Conservation (phyloP, 2,797 vertebrate species). For the Paguma larvata region DNA sequence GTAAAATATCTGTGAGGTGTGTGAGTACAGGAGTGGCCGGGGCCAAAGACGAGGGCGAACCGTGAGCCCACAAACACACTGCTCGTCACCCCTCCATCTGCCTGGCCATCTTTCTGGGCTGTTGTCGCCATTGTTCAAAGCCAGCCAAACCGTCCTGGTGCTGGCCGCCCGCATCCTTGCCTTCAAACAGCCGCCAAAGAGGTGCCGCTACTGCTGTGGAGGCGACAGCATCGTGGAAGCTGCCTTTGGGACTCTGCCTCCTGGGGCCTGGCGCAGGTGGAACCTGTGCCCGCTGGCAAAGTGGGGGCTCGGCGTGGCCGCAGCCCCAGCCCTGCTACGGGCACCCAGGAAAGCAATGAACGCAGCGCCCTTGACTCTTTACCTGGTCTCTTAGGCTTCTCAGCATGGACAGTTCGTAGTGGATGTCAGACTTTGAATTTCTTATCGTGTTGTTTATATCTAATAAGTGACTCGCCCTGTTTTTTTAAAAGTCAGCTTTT, state of each 20-base stretch:
- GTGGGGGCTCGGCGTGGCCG: fast-evolving
- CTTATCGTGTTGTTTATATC: slow-evolving; percentile 84
- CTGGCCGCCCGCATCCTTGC: neutral
- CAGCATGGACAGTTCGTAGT: slow-evolving; percentile 56
- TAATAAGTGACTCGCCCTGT: slow-evolving; percentile 83
- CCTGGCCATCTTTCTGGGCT: neutral
- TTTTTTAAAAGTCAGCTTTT: slow-evolving; percentile 85
- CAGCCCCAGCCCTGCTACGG: neutral
- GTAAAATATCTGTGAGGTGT: neutral
- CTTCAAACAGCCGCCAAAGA: neutral
- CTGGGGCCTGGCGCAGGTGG: neutral
- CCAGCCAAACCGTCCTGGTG: neutral
- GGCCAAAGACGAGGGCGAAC: neutral
- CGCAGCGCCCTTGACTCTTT: neutral
- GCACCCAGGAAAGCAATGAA: neutral
- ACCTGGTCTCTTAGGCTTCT: slow-evolving; percentile 60
- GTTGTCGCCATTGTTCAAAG: neutral
- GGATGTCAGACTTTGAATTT: slow-evolving; percentile 77
- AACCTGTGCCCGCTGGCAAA: neutral
- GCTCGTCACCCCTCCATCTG: neutral
- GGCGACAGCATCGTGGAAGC: neutral
- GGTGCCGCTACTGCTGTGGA: fast-evolving
- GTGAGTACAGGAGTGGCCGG: neutral
- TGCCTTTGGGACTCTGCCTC: neutral
- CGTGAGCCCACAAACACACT: neutral